Evolutionary conservation across 1,140 invertebrate genomes (phyloP), one percentile per base, ranked within the genome.

Genomic region (Arion vulgaris): DNA sequence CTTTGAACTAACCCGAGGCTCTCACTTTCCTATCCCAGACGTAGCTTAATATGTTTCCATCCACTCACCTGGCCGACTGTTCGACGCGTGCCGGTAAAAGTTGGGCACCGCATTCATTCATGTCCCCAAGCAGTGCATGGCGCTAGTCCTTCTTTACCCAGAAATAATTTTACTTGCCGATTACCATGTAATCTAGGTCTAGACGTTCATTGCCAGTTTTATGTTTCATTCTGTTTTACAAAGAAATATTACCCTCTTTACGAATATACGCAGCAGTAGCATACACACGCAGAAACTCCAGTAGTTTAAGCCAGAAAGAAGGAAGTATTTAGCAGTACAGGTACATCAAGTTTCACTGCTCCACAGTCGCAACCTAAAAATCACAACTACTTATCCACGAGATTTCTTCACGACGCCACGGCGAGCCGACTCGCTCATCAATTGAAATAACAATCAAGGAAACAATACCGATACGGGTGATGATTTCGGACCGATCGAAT

Each of bases 31-130:
- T 23, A 62, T 19, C 57, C 13, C 57, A 62, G 57, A 62, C 57
- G 5, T 19, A n/a, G 57, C 26, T 9, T n/a, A 62, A 23, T n/a
- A 23, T 57, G 28, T 28, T 66, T 32, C 32, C 62, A 2, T 28
- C 62, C 62, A 7, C 51, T 66, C n/a, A 66, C 62, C 62, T 66
- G 62, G 62, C 28, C 62, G 62, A 28, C 62, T 66, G 62, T 17
- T 66, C n/a, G 62, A 66, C 62, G 62, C 62, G 62, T 66, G 62
- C 62, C 62, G 5, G 62, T 28, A 66, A 66, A 66, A 66, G n/a
- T 66, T 66, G 62, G 62, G n/a, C 62, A 66, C 62, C 62, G 17
- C n/a, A 66, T 17, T 66, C 62, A 66, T 66, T 66, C 62, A 66
- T 32, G 62, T 28, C 62, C 32, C n/a, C 62, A 17, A 28, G 23